Percentiles rank a stretch among this genome's conserved stretches.
phyloP scores from a whole-genome alignment of 1,140 invertebrate genomes.

The Aphelenchoides fujianensis region DNA sequence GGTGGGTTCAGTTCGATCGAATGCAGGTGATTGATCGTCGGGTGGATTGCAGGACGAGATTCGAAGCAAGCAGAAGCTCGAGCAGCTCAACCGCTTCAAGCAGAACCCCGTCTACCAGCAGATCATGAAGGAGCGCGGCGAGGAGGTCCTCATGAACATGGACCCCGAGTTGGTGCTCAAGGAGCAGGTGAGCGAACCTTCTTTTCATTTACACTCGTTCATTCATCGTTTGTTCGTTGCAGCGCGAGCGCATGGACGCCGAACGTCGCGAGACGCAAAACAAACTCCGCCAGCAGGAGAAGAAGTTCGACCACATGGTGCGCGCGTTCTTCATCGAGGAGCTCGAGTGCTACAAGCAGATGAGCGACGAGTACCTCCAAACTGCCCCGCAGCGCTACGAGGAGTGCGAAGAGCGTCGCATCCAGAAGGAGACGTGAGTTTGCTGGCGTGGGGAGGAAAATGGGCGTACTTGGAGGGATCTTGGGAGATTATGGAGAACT shows the following conservation, averaged over 20 bases:
- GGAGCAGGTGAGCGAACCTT: conserved; percentile 52
- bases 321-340: conserved; percentile 61
- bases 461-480: too few species aligned
- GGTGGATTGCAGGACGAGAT: conserved; percentile 38
- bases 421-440: conserved; percentile 55
- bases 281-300: conserved; percentile 58
- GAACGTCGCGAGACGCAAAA: conserved; percentile 46
- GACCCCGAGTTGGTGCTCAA: conserved; percentile 54
- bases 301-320: conserved; percentile 60
- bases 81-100: conserved; percentile 33
- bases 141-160: conserved; percentile 51
- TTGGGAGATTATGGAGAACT: too few species aligned
- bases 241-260: conserved; percentile 46
- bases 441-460: too few species aligned
- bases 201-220: too few species aligned
- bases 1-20: too few species aligned
- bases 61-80: conserved; percentile 14
- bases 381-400: conserved; percentile 42
- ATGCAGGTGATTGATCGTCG: neutral
- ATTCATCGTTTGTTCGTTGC: conserved; percentile 18
- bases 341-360: conserved; percentile 44
- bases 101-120: conserved; percentile 50
- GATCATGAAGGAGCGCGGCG: conserved; percentile 58
- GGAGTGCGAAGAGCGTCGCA: conserved; percentile 47
- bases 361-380: conserved; percentile 32